Percentiles rank a stretch among this genome's conserved stretches.
These are phyloP conservation scores for Brachycybe producta DNA, from an alignment of 2,888 invertebrate genomes.

Conservation along the genomic window DNA sequence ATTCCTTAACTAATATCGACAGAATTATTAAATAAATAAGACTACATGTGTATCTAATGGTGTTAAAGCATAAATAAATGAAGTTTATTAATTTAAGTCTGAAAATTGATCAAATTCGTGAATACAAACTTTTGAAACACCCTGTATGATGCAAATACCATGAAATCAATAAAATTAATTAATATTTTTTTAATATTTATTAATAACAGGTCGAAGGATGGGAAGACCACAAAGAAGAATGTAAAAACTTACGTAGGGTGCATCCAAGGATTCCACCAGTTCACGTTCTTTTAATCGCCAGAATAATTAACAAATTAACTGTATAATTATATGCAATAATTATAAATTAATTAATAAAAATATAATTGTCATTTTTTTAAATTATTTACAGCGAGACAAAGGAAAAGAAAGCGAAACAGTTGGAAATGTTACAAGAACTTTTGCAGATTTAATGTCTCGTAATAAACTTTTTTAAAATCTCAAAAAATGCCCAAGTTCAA, in stretches of 20 bases:
- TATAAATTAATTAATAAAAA: background rate
- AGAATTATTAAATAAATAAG: too few species aligned
- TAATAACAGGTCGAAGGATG: slow-evolving; percentile 57
- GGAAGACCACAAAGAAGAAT: slow-evolving; percentile 71
- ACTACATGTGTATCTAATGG: too few species aligned
- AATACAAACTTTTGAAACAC: too few species aligned
- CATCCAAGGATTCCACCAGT: slow-evolving; percentile 63
- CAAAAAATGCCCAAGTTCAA: too few species aligned
- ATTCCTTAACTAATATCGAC: too few species aligned
- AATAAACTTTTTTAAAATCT: too few species aligned
- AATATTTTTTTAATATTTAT: slow-evolving; percentile 18
- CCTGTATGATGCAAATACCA: too few species aligned
- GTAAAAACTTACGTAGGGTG: slow-evolving; percentile 56
- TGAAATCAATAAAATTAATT: slow-evolving; percentile 15
- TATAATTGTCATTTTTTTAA: background rate
- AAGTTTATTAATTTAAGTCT: background rate
- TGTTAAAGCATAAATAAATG: background rate
- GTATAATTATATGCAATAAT: too few species aligned
- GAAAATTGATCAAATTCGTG: too few species aligned
- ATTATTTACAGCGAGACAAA: background rate
- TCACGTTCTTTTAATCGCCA: slow-evolving; percentile 61
- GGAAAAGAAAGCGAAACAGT: slow-evolving; percentile 12
- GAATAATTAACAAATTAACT: slow-evolving; percentile 11
- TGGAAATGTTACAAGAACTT: slow-evolving; percentile 44
- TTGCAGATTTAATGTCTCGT: slow-evolving; percentile 85